Conservation (phyloP, 2,888 invertebrate genomes). For the Mystacides longicornis region DNA sequence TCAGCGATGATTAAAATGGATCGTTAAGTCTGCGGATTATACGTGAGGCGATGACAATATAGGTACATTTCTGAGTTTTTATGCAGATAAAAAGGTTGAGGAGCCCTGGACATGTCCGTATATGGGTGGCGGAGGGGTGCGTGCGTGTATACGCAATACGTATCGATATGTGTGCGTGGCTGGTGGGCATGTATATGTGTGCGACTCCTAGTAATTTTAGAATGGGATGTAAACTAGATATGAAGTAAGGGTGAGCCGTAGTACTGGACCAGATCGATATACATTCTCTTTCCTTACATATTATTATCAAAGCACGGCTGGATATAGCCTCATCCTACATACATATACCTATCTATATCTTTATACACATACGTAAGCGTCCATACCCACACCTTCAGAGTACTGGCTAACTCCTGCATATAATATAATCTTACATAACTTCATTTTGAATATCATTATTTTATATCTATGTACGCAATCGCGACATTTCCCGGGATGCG, state of each 20-base stretch:
- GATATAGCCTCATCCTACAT: constrained; percentile 2
- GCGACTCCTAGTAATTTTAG: constrained; percentile 25
- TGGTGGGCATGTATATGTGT: constrained; percentile 18
- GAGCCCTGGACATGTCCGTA: constrained; percentile 5
- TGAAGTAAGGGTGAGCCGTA: constrained; percentile 17
- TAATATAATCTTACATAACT: too few relatives aligned
- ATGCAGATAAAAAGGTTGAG: not conserved
- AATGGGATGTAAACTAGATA: constrained; percentile 26
- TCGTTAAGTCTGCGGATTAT: too few relatives aligned
- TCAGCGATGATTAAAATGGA: too few relatives aligned
- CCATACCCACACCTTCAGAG: too few relatives aligned
- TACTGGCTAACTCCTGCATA: too few relatives aligned
- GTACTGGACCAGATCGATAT: constrained; percentile 19
- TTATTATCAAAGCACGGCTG: constrained; percentile 9
- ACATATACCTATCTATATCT: not conserved
- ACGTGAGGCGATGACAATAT: too few relatives aligned
- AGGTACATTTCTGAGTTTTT: not conserved
- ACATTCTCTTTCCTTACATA: constrained; percentile 9
- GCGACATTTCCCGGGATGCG: too few relatives aligned
- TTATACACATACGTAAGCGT: too few relatives aligned
- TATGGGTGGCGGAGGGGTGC: not conserved
- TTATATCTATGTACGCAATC: too few relatives aligned
- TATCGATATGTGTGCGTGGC: not conserved
- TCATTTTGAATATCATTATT: too few relatives aligned
- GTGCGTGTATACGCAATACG: constrained; percentile 6